phyloP scores from a whole-genome alignment of 2,113 vertebrate species.

The Ailurus styani region DNA sequence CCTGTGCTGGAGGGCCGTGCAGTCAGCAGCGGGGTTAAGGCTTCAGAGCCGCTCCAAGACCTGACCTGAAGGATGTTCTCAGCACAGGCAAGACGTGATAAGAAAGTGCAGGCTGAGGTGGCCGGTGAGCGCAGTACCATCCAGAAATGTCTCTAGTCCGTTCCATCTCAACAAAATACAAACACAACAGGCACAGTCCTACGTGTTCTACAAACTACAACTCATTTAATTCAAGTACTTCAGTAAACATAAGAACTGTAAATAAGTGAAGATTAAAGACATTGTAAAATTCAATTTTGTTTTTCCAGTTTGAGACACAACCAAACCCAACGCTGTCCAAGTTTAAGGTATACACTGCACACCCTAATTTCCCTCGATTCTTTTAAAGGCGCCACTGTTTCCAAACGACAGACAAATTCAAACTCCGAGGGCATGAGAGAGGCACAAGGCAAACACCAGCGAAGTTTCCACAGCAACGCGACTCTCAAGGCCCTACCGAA shows the following conservation, averaged over 20 bases:
- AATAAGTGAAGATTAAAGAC: neutral
- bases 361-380: neutral
- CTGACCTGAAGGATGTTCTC: no score
- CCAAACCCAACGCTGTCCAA: rapidly evolving
- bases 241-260: neutral
- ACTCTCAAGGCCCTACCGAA: rapidly evolving
- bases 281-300: neutral
- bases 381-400: neutral
- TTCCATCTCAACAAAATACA: neutral
- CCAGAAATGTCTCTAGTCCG: neutral
- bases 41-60: rapidly evolving
- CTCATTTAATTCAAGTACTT: neutral
- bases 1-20: rapidly evolving
- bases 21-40: rapidly evolving
- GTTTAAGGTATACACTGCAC: neutral
- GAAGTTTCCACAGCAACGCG: neutral
- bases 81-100: no score
- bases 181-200: neutral
- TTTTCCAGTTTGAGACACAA: neutral
- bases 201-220: neutral
- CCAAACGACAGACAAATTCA: neutral
- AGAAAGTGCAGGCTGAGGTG: no score
- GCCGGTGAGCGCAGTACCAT: no score
- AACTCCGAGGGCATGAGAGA: neutral
- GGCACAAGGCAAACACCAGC: neutral